Base-by-base conservation (phyloP, 2,113 vertebrate genomes). In the Microcebus jonahi region DNA sequence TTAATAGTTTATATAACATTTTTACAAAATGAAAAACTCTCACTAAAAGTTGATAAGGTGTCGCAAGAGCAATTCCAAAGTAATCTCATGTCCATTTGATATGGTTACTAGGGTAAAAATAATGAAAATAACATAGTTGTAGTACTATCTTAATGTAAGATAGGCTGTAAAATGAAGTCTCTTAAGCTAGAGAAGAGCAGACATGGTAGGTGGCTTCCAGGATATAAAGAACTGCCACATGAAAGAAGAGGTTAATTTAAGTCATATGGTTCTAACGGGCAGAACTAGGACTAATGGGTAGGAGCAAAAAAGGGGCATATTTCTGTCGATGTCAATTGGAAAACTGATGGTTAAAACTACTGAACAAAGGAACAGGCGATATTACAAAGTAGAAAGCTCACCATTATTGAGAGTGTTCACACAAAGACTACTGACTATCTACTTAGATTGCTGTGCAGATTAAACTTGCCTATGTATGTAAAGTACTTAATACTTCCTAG, bases 41-140 rank as follows among this genome's bases (percentile, higher is more conserved):
- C 53, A 94, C 36, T 76, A 34, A 87, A 53, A 68, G 57, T 23
- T 29, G 20, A 70, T 36, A 83, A 83, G 55, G 23, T 5, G 18
- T 88, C 75, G 70, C 9, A 88, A 83, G n/a, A 94, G n/a, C 61
- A 81, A 92, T 81, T 94, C 14, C 76, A 67, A 84, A 84, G 34
- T 36, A 53, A 89, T 21, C 23, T 94, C n/a, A 42, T 25, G 15
- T 63, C 11, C 8, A 81, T 53, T 65, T 94, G 57, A 92, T 76
- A 86, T 13, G 29, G n/a, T 57, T 39, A 68, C 57, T 63, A 45
- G 55, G 48, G 21, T 61, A 87, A 18, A 94, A 71, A 80, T 59
- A 8, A 87, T 8, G 42, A n/a, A 90, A 90, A 39, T 36, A 48
- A 70, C 59, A 94, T 0, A 83, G 76, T 39, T 70, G 23, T 8